These are phyloP conservation scores for Holothuria scabra DNA, from an alignment of 53 echinoderm and acorn worm genomes.

Conservation along the genomic window DNA sequence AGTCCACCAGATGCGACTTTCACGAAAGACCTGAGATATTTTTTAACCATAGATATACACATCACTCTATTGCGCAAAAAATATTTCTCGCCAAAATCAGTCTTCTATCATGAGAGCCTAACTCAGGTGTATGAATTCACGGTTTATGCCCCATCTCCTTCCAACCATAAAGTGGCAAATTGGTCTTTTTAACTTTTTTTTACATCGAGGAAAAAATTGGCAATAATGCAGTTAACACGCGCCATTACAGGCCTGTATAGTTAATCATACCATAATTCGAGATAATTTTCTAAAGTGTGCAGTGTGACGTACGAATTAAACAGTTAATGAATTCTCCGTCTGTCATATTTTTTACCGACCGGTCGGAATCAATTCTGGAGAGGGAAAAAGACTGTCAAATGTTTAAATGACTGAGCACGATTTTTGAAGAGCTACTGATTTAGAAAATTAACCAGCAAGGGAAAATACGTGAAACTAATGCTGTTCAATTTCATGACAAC, in stretches of 20 bases:
- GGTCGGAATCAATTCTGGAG: not conserved
- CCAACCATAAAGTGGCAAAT: constrained; percentile 12
- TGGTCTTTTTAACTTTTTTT: too few relatives aligned
- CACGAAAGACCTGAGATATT: not conserved
- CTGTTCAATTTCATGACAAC: too few relatives aligned
- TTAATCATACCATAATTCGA: constrained; percentile 33
- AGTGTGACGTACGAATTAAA: constrained; percentile 21
- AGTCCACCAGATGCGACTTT: constrained; percentile 16
- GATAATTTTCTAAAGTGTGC: constrained; percentile 15
- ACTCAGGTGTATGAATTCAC: constrained; percentile 25
- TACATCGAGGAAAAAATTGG: constrained; percentile 2
- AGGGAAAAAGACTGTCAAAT: constrained; percentile 1
- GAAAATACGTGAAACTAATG: too few relatives aligned
- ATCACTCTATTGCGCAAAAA: constrained; percentile 18
- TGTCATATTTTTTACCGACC: not conserved
- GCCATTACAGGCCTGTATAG: constrained; percentile 8
- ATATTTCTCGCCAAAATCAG: not conserved
- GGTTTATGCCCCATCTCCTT: constrained; percentile 23
- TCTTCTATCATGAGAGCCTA: not conserved
- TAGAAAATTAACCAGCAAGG: too few relatives aligned
- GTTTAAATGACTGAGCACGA: constrained; percentile 21
- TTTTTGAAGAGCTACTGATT: too few relatives aligned
- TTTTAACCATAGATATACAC: not conserved
- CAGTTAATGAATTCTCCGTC: constrained; percentile 42
- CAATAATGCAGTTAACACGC: constrained; percentile 36